Evolutionary conservation across 2,888 invertebrate species (phyloP).

Genomic region (Aphrophora alni): DNA sequence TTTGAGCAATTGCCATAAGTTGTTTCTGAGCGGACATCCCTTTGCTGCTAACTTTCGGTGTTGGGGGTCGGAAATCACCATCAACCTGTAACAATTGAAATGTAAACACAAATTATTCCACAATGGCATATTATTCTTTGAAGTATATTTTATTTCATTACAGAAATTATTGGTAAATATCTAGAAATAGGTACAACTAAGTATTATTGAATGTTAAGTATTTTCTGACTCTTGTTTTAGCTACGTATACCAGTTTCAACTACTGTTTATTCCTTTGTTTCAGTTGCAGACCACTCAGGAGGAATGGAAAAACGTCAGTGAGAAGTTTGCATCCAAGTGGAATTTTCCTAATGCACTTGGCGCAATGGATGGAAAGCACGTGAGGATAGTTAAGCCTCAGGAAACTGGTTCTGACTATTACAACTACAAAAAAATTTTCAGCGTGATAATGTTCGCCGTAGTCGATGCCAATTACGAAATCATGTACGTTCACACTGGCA

Average conservation of each 20-base stretch:
- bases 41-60: background rate
- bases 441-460: background rate
- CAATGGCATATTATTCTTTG: background rate
- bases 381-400: background rate
- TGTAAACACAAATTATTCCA: too few species aligned
- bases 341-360: constrained; percentile 14
- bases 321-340: background rate
- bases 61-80: constrained; percentile 16
- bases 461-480: background rate
- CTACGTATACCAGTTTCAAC: background rate
- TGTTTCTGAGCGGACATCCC: constrained; percentile 29
- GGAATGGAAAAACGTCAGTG: constrained; percentile 11
- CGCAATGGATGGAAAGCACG: too few species aligned
- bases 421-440: constrained; percentile 11
- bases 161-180: background rate
- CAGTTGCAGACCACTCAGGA: background rate
- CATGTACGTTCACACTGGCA: background rate
- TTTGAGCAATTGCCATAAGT: constrained; percentile 15
- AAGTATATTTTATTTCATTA: too few species aligned
- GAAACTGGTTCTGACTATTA: background rate
- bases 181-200: too few species aligned
- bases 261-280: background rate
- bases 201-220: too few species aligned
- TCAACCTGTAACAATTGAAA: constrained; percentile 25
- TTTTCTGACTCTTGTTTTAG: too few species aligned